Percentiles rank a stretch among this genome's conserved stretches.
These are phyloP conservation scores for Poecilus cupreus DNA, from an alignment of 2,888 invertebrate species.

Conservation along the genomic window DNA sequence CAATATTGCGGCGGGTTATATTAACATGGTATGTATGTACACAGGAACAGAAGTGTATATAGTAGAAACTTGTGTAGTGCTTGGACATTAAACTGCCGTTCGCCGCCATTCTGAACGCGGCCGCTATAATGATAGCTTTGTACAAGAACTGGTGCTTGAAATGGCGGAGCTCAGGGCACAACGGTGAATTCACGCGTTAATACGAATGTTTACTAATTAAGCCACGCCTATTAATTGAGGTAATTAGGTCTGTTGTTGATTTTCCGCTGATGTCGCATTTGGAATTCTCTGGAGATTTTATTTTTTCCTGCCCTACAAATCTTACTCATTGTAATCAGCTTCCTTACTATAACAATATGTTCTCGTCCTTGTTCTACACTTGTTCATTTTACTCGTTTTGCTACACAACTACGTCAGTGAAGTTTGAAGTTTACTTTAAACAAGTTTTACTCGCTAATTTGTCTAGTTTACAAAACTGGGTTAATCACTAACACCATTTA, in stretches of 20 bases:
- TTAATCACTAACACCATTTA: too few species aligned
- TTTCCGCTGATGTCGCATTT: conserved; percentile 30
- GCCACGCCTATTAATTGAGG: conserved; percentile 31
- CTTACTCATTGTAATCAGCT: neutral
- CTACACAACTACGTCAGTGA: too few species aligned
- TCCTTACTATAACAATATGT: neutral
- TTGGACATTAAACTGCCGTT: neutral
- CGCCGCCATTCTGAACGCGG: neutral
- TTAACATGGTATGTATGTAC: neutral
- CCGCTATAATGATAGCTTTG: neutral
- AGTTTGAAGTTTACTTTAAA: too few species aligned
- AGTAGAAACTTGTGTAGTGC: conserved; percentile 12
- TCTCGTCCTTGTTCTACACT: neutral
- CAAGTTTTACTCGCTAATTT: too few species aligned
- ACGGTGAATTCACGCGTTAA: conserved; percentile 14
- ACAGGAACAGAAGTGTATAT: neutral
- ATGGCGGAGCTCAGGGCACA: neutral
- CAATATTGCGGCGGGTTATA: neutral
- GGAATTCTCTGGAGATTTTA: neutral
- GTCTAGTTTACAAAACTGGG: too few species aligned
- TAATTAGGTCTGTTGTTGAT: conserved; percentile 44
- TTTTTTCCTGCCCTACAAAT: neutral
- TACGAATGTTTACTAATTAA: conserved; percentile 31
- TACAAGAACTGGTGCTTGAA: neutral
- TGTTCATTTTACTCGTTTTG: too few species aligned